Percentiles rank a stretch among this genome's conserved stretches.
Evolutionary conservation across 2,797 vertebrate species (phyloP).

Genomic region (Antennarius maculatus): DNA sequence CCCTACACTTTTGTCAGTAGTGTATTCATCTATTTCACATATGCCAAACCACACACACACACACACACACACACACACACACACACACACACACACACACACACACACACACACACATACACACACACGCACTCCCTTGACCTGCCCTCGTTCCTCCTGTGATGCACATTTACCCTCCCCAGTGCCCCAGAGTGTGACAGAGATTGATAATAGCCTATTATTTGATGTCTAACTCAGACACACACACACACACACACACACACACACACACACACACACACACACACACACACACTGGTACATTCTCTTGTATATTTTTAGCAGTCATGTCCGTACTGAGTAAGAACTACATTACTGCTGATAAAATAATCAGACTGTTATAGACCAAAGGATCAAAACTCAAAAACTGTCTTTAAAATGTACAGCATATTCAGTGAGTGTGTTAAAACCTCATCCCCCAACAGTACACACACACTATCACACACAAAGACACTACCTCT

Average conservation of each 20-base stretch:
- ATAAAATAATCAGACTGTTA: background rate
- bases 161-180: slow-evolving; percentile 12
- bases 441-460: background rate
- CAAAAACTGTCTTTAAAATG: background rate
- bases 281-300: background rate
- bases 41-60: too few relatives aligned
- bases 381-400: background rate
- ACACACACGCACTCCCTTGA: slow-evolving; percentile 4
- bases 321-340: background rate
- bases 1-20: too few relatives aligned
- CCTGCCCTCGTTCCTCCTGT: background rate
- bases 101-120: slow-evolving; percentile 5
- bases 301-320: slow-evolving; percentile 25
- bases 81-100: slow-evolving; percentile 22
- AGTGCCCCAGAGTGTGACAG: slow-evolving; percentile 66
- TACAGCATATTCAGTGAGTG: background rate
- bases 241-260: background rate
- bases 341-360: background rate
- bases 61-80: slow-evolving; percentile 14
- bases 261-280: background rate
- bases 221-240: slow-evolving; percentile 64
- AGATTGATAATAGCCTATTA: slow-evolving; percentile 78
- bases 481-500: slow-evolving; percentile 32
- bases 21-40: too few relatives aligned
- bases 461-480: background rate